Percentiles rank a stretch among this genome's conserved stretches.
Evolutionary conservation across 2,113 vertebrate genomes (phyloP).

Genomic region (Columba janthina): DNA sequence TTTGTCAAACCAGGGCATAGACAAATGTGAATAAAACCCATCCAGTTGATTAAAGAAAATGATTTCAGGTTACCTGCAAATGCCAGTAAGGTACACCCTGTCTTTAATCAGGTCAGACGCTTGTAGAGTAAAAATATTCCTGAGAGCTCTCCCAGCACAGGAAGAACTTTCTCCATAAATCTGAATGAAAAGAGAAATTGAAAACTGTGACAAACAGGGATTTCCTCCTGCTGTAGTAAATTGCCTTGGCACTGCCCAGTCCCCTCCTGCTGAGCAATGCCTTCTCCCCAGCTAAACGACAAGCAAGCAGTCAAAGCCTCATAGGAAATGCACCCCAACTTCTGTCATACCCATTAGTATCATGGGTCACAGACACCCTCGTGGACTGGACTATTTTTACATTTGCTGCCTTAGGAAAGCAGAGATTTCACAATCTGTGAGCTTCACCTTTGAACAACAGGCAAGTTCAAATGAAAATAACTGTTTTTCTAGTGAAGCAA

Average conservation of each 20-base stretch:
- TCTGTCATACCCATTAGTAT: neutral
- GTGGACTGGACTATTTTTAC: neutral
- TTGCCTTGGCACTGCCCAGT: neutral
- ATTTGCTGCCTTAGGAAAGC: neutral
- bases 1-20: neutral
- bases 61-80: constrained; percentile 79
- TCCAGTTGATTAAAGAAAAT: neutral
- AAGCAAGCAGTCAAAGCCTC: neutral
- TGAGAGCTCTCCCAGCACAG: constrained; percentile 90
- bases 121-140: constrained; percentile 90
- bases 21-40: neutral
- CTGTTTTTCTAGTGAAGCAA: neutral
- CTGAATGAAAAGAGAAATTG: constrained; percentile 74
- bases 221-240: neutral
- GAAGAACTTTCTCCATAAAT: constrained; percentile 93
- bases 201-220: constrained; percentile 11
- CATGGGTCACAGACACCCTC: neutral
- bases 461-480: neutral
- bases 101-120: constrained; percentile 95
- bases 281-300: neutral
- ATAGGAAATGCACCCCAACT: neutral
- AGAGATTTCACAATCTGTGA: neutral
- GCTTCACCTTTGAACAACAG: neutral
- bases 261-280: neutral
- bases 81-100: constrained; percentile 92